Evolutionary conservation across 2,113 vertebrate species (phyloP), one percentile per base, ranked within the genome.

Genomic region (Callionymus lyra): DNA sequence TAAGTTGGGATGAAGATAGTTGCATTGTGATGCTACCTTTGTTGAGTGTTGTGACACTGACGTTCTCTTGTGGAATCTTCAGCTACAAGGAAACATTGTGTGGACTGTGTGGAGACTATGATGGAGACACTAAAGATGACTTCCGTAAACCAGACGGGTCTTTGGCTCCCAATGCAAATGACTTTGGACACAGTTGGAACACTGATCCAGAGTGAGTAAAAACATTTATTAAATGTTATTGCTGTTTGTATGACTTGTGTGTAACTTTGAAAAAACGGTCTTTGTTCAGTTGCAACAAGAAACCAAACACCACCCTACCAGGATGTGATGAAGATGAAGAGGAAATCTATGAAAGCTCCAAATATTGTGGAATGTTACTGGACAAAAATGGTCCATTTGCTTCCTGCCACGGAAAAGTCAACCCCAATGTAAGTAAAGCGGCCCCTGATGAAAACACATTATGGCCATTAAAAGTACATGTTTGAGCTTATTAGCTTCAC

Each of bases 121-220:
- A 87, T 38, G 62, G 53, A 47, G 36, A 82, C 15, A 1, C 61
- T 14, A 58, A 66, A 14, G 73, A 85, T 41, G 85, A 86, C 53
- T 85, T 85, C 78, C 74, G 76, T 14, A 85, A 73, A 14, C 79
- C 84, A 2, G 47, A 67, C 39, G 85, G 86, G 35, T 58, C 53
- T 5, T 50, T 82, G 43, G 72, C 80, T 34, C 56, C 6, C 36
- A 59, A 33, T 19, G 48, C 63, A 6, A 78, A 72, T 34, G 76
- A 83, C 1, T 87, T 87, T 63, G 86, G 85, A 35, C 56, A 86
- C 74, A 86, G 86, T 67, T 86, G 86, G 86, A 82, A 80, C 50
- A 72, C 63, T 5, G 70, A 85, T 44, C 53, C 78, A 34, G 46
- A 74, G 85, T 86, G 33, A 85, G 80, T 51, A 27, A 27, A 8